These are phyloP conservation scores for Phortica okadai DNA, from an alignment of 2,888 invertebrate species.

Conservation along the genomic window DNA sequence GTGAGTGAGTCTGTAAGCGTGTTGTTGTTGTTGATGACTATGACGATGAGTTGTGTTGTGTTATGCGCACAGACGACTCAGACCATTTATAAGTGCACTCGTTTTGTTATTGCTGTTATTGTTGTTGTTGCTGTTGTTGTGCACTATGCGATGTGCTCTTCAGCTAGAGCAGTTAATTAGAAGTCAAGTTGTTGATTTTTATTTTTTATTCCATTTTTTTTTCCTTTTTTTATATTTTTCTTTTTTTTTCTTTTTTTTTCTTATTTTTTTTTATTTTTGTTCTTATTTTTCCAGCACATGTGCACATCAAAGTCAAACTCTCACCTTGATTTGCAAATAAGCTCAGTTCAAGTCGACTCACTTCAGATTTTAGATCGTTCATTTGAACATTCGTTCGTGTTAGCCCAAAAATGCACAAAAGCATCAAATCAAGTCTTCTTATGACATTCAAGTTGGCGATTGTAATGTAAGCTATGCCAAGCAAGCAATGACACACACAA, in stretches of 20 bases:
- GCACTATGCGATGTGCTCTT: constrained; percentile 21
- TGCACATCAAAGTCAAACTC: constrained; percentile 3
- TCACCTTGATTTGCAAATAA: constrained; percentile 24
- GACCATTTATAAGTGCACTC: constrained; percentile 26
- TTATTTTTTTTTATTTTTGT: not conserved
- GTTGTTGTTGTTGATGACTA: constrained; percentile 3
- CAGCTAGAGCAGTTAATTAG: constrained; percentile 70
- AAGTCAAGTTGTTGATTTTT: not conserved
- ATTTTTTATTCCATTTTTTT: not conserved
- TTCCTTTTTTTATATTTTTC: not conserved
- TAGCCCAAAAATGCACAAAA: not conserved
- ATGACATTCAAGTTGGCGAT: constrained; percentile 7
- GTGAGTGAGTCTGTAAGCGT: not conserved
- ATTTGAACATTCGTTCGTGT: not conserved
- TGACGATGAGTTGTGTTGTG: not conserved
- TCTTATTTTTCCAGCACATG: not conserved
- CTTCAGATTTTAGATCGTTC: not conserved
- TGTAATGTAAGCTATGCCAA: not conserved
- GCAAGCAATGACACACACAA: not conserved
- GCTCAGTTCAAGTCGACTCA: not conserved
- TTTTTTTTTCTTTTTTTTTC: no score
- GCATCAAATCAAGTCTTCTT: constrained; percentile 16
- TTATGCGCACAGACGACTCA: not conserved
- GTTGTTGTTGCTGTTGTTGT: not conserved
- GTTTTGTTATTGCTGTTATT: not conserved